phyloP scores from a whole-genome alignment of 2,113 vertebrate genomes.

The Sardina pilchardus region DNA sequence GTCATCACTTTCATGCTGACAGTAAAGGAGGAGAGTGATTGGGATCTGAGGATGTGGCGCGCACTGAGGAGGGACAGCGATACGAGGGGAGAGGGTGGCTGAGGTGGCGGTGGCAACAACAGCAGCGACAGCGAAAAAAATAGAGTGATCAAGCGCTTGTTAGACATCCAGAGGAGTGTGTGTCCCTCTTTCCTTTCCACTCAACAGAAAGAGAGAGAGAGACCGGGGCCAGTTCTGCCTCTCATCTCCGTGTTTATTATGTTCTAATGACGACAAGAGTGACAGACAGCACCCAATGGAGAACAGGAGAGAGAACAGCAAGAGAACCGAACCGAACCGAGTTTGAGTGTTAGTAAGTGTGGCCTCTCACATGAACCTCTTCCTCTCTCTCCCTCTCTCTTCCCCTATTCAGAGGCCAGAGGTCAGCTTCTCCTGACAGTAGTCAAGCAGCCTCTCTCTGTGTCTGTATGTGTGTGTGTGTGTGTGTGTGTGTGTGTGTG shows the following conservation, averaged over 20 bases:
- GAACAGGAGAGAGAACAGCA: background rate
- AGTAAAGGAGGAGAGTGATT: background rate
- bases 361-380: background rate
- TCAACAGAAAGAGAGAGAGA: background rate
- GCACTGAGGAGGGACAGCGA: background rate
- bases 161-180: too few relatives aligned
- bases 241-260: background rate
- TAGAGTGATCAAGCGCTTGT: too few relatives aligned
- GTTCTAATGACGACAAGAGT: background rate
- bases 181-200: background rate
- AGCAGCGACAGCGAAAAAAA: too few relatives aligned
- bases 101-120: too few relatives aligned
- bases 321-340: too few relatives aligned
- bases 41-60: background rate
- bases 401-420: background rate
- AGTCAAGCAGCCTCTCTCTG: background rate
- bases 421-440: background rate
- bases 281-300: background rate
- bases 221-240: background rate
- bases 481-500: slow-evolving; percentile 30
- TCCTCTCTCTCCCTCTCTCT: too few relatives aligned
- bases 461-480: background rate
- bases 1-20: slow-evolving; percentile 34
- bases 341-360: background rate
- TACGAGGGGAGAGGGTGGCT: background rate